phyloP scores from a whole-genome alignment of 2,888 invertebrate species.

The Hirudinaria manillensis region DNA sequence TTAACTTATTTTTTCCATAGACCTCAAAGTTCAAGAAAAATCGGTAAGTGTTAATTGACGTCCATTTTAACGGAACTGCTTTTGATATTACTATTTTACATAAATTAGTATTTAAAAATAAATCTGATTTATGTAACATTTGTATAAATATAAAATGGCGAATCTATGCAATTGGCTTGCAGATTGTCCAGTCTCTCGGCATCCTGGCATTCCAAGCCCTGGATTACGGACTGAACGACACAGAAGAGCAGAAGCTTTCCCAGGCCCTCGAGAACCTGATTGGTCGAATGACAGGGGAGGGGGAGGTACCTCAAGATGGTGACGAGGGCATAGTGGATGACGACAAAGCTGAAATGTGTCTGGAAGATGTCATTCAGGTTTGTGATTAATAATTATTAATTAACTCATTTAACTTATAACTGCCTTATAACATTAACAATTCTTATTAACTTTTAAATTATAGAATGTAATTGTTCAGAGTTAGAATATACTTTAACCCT shows the following conservation, averaged over 20 bases:
- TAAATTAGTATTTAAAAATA: not conserved
- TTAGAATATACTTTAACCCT: too few species aligned
- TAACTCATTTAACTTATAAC: not conserved
- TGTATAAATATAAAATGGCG: not conserved
- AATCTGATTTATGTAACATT: not conserved
- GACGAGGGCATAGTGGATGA: constrained; percentile 60
- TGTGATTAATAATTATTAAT: constrained; percentile 38
- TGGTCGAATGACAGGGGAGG: constrained; percentile 71
- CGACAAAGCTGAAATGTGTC: constrained; percentile 46
- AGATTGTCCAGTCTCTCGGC: constrained; percentile 60
- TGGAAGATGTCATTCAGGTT: constrained; percentile 63
- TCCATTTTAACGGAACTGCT: not conserved
- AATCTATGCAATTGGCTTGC: not conserved
- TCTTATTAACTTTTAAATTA: not conserved
- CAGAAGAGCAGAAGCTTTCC: constrained; percentile 79
- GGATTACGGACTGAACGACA: constrained; percentile 77
- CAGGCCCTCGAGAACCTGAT: constrained; percentile 78
- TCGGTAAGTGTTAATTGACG: not conserved
- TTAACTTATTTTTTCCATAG: not conserved
- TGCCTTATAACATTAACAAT: not conserved
- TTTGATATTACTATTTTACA: not conserved
- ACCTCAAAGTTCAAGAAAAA: constrained; percentile 7
- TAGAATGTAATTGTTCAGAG: too few species aligned
- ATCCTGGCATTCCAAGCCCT: constrained; percentile 78
- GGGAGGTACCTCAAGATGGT: constrained; percentile 76